Evolutionary conservation across 2,797 vertebrate species (phyloP).

Genomic region (Coccyzus lansbergi): DNA sequence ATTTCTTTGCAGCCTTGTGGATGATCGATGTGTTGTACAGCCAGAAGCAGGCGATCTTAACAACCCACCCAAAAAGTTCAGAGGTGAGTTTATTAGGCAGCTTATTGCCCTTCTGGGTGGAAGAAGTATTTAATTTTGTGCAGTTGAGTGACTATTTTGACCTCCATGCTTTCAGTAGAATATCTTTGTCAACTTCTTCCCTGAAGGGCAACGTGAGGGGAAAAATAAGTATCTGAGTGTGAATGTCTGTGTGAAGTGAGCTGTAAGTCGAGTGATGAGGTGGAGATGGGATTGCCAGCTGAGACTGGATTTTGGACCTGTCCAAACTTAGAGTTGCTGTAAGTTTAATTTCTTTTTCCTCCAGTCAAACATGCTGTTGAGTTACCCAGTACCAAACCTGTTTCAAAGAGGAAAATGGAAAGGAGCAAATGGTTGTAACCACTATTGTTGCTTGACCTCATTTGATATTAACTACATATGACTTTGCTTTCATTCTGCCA

Average conservation of each 20-base stretch:
- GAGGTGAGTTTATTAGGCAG: constrained; percentile 84
- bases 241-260: not conserved
- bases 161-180: rapidly evolving
- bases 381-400: not conserved
- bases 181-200: not conserved
- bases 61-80: constrained; percentile 98
- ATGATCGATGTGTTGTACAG: constrained; percentile 97
- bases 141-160: rapidly evolving
- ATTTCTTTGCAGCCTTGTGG: constrained; percentile 88
- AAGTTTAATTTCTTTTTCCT: not conserved
- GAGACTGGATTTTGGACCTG: not conserved
- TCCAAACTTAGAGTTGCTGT: not conserved
- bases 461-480: not conserved
- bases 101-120: not conserved
- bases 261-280: not conserved
- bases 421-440: not conserved
- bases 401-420: not conserved
- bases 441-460: not conserved
- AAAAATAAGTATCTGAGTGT: not conserved
- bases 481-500: not conserved
- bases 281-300: not conserved
- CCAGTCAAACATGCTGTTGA: not conserved
- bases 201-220: rapidly evolving
- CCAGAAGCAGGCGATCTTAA: constrained; percentile 97
- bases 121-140: rapidly evolving